Evolutionary conservation across 2,113 vertebrate species (phyloP), one percentile per base, ranked within the genome.

Genomic region (Zootoca vivipara): DNA sequence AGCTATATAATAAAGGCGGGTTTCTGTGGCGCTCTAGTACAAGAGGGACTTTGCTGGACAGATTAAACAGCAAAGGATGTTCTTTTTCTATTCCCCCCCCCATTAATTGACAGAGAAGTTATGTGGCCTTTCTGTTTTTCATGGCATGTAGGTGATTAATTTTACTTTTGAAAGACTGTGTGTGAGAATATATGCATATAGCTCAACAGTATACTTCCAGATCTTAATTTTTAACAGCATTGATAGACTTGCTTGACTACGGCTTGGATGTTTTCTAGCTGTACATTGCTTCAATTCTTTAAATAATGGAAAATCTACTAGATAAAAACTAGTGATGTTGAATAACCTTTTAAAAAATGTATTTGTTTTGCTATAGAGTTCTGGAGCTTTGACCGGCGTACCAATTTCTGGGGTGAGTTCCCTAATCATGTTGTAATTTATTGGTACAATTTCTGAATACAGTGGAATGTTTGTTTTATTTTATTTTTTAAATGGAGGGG

Each of bases 381-480:
- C 97, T 85, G 96, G 98, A 87, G 97, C 97, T 84, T 97, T 99
- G 78, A 97, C 97, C 91, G 98, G 98, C 89, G 96, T 99, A 86
- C 99, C 99, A 20, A 98, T 99, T 95, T 99, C 99, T 24, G 99
- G 99, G 98, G 99, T 99, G 97, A 98, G 98, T 93, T 87, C 78
- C 77, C 78, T 64, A 42, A 0, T 10, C 58, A 56, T 52, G 22
- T 30, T 15, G 70, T 56, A n/a, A 9, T 75, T 7, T 46, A 26
- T 75, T 65, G 33, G 28, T 75, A 67, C n/a, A 77, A 28, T 86
- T 86, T 80, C n/a, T 80, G 78, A 69, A 28, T 40, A 30, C 16
- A 77, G 28, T 75, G 74, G 22, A 86, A 35, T 74, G 8, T 74
- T 87, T 75, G 20, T 46, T 65, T 46, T 65, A 20, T 33, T 64